These are phyloP conservation scores for Amiota mariae DNA, from an alignment of 2,888 invertebrate genomes.

Conservation along the genomic window DNA sequence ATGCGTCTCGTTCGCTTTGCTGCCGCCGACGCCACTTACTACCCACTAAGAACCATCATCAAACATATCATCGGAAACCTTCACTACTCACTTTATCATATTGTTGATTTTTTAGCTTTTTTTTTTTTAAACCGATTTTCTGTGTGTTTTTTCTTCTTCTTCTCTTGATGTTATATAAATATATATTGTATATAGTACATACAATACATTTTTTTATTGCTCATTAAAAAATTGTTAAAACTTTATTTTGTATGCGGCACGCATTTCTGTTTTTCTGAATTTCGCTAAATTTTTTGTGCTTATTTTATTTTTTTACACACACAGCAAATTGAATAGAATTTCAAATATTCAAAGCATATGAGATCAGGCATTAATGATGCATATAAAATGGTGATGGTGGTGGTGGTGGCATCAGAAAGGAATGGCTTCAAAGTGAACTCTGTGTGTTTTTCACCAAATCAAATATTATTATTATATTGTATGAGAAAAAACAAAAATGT, in stretches of 20 bases:
- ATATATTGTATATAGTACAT: no score
- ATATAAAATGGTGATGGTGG: neutral
- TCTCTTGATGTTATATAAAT: neutral
- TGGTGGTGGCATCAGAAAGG: neutral
- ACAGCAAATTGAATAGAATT: constrained; percentile 12
- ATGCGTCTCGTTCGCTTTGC: neutral
- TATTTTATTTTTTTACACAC: constrained; percentile 30
- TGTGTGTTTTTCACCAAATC: neutral
- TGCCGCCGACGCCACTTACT: no score
- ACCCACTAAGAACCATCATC: no score
- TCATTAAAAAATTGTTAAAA: constrained; percentile 62
- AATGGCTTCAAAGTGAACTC: neutral
- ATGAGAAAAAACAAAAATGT: no score
- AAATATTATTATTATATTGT: no score
- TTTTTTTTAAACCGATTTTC: constrained; percentile 44
- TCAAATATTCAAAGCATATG: constrained; percentile 58
- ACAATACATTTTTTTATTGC: constrained; percentile 51
- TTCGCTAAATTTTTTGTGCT: neutral
- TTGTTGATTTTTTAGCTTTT: constrained; percentile 60
- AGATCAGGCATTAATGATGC: constrained; percentile 56
- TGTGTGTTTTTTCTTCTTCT: constrained; percentile 9
- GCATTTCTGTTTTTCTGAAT: no score
- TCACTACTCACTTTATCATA: constrained; percentile 41
- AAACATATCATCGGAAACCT: no score
- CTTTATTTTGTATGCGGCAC: constrained; percentile 38